Evolutionary conservation across 2,113 vertebrate species (phyloP).

Genomic region (Rhinogobius similis): DNA sequence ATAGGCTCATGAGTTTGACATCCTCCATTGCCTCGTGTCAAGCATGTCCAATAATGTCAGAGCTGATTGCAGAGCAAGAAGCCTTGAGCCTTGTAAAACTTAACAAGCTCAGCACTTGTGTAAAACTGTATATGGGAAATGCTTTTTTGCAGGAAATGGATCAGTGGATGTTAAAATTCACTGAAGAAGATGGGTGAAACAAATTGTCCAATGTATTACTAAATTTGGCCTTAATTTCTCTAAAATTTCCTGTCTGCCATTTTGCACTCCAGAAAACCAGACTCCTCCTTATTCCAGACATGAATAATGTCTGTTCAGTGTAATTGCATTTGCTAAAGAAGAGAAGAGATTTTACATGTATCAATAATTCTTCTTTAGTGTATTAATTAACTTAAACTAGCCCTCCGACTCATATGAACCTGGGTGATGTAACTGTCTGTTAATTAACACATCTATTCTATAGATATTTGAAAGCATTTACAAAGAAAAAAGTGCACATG

Average conservation of each 20-base stretch:
- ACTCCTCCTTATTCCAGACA: too few species aligned
- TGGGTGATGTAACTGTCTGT: too few species aligned
- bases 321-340: too few species aligned
- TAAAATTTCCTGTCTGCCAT: background rate
- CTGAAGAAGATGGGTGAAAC: conserved; percentile 8
- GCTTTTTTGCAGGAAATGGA: conserved; percentile 1
- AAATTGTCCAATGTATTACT: background rate
- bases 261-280: too few species aligned
- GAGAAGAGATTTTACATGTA: background rate
- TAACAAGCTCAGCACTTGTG: conserved; percentile 27
- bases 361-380: background rate
- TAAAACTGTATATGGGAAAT: conserved; percentile 39
- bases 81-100: conserved; percentile 44
- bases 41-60: conserved; percentile 28
- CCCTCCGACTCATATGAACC: too few species aligned
- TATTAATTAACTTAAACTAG: too few species aligned
- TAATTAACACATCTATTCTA: too few species aligned
- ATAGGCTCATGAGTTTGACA: conserved; percentile 27
- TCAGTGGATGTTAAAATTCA: conserved; percentile 20
- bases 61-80: conserved; percentile 33
- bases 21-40: conserved; percentile 33
- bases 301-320: too few species aligned
- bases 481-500: too few species aligned
- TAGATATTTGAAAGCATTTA: too few species aligned
- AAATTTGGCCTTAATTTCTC: too few species aligned